phyloP scores from a whole-genome alignment of 2,797 vertebrate genomes.

The Mycteria americana region DNA sequence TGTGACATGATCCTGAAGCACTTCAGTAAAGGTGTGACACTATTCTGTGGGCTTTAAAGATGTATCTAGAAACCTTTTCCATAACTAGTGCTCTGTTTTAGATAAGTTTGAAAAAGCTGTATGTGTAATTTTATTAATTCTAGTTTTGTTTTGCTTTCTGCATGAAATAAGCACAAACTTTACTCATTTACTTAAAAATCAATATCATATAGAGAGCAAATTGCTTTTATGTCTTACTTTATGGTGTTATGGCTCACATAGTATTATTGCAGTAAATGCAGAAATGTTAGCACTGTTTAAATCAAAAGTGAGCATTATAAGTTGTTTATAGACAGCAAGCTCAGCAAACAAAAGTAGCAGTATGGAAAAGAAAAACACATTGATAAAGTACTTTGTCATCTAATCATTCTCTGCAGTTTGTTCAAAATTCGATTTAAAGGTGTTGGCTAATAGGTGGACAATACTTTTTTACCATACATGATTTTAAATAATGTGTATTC shows the following conservation, averaged over 20 bases:
- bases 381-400: conserved; percentile 20
- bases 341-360: conserved; percentile 1
- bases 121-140: conserved; percentile 16
- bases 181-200: conserved; percentile 68
- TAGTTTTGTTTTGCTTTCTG: background rate
- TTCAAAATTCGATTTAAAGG: conserved; percentile 14
- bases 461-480: background rate
- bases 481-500: background rate
- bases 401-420: conserved; percentile 13
- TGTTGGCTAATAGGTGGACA: background rate
- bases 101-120: background rate
- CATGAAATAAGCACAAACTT: conserved; percentile 15
- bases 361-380: background rate
- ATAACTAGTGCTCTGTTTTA: background rate
- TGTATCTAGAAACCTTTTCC: background rate
- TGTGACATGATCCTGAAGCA: background rate
- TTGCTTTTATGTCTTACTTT: conserved; percentile 61
- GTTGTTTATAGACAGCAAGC: background rate
- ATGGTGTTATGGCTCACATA: background rate
- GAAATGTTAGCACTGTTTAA: conserved; percentile 45
- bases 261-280: conserved; percentile 59
- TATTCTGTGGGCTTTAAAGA: background rate
- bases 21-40: background rate
- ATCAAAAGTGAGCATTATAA: conserved; percentile 32
- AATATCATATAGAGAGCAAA: conserved; percentile 52